Percentiles rank a stretch among this genome's conserved stretches.
Evolutionary conservation across 2,113 vertebrate species (phyloP).

Genomic region (Austrofundulus limnaeus): DNA sequence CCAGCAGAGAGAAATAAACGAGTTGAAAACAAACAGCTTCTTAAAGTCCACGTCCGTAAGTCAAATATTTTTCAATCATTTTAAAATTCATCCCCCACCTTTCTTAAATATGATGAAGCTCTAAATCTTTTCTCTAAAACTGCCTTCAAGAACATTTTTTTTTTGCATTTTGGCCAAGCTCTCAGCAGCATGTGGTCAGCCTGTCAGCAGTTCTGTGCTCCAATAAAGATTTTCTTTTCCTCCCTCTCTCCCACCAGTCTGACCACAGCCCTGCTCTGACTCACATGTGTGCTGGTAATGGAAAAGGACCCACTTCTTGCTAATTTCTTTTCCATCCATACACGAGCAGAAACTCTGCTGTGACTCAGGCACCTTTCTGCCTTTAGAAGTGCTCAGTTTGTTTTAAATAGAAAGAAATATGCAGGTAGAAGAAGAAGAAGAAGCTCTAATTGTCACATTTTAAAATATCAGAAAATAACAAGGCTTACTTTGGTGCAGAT

Average conservation of each 20-base stretch:
- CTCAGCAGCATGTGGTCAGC: slow-evolving; percentile 64
- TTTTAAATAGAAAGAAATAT: not conserved
- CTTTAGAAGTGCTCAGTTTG: slow-evolving; percentile 3
- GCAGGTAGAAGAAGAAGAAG: too few relatives aligned
- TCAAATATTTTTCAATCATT: slow-evolving; percentile 39
- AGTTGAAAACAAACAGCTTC: not conserved
- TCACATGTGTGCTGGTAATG: slow-evolving; percentile 73
- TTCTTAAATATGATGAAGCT: slow-evolving; percentile 44
- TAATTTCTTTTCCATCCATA: slow-evolving; percentile 73
- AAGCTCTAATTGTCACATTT: too few relatives aligned
- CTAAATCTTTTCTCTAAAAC: slow-evolving; percentile 53
- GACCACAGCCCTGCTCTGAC: slow-evolving; percentile 75
- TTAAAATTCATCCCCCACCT: slow-evolving; percentile 11
- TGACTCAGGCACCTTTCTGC: slow-evolving; percentile 12
- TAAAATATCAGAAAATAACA: too few relatives aligned
- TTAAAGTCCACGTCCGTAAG: slow-evolving; percentile 8
- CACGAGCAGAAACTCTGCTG: slow-evolving; percentile 18
- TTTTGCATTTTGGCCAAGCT: slow-evolving; percentile 42
- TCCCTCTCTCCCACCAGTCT: slow-evolving; percentile 35
- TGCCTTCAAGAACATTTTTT: slow-evolving; percentile 37
- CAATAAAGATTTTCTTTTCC: slow-evolving; percentile 53
- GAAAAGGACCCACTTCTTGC: slow-evolving; percentile 64
- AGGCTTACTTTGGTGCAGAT: too few relatives aligned
- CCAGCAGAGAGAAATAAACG: not conserved
- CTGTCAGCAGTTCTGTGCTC: slow-evolving; percentile 68